phyloP scores from a whole-genome alignment of 2,797 vertebrate genomes.

The Pipistrellus nathusii region DNA sequence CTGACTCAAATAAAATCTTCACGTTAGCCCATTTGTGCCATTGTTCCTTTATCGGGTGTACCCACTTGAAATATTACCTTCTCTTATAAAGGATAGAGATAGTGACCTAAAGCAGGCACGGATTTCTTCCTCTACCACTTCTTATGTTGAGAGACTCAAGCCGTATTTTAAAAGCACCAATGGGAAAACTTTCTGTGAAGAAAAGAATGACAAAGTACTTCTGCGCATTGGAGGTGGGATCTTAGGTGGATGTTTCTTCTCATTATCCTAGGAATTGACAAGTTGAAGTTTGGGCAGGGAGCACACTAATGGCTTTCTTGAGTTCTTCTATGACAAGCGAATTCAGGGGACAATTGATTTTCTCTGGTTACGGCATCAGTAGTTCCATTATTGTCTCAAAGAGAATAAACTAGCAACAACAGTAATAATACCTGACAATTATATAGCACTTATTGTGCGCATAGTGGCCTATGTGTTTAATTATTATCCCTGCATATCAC shows the following conservation, averaged over 20 bases:
- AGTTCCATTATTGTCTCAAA: not conserved
- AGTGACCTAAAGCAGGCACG: not conserved
- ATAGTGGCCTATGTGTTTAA: not conserved
- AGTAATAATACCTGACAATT: not conserved
- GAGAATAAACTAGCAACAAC: not conserved
- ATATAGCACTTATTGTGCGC: not conserved
- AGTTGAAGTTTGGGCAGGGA: not conserved
- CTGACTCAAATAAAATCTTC: conserved; percentile 57
- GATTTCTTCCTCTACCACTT: not conserved
- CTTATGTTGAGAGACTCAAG: not conserved
- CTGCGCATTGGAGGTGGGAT: not conserved
- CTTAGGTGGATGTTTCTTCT: not conserved
- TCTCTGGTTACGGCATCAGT: not conserved
- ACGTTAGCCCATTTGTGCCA: not conserved
- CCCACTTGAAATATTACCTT: conserved; percentile 55
- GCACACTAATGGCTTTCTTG: not conserved
- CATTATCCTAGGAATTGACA: not conserved
- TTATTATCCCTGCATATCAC: not conserved
- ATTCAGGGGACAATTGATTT: not conserved
- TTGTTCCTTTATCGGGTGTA: conserved; percentile 56
- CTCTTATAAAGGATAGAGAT: not conserved
- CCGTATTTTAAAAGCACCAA: conserved; percentile 7
- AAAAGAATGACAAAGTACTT: not conserved
- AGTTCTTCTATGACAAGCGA: not conserved
- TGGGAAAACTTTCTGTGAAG: not conserved